phyloP scores from a whole-genome alignment of 2,888 invertebrate genomes.

The Clitarchus hookeri region DNA sequence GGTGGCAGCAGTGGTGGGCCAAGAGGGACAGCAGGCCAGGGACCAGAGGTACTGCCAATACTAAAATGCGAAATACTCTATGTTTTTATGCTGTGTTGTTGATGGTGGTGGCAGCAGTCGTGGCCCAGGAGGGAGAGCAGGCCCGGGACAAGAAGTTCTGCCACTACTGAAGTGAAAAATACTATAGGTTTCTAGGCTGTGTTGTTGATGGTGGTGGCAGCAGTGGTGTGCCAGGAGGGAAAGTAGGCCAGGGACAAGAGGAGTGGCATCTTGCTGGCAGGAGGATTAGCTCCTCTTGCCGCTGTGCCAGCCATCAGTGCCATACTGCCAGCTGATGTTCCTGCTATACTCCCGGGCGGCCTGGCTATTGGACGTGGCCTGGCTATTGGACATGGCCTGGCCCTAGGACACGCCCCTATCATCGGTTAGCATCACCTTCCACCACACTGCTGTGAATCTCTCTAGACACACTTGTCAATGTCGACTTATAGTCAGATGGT shows the following conservation, averaged over 20 bases:
- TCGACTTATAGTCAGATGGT: no score
- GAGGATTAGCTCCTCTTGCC: background rate
- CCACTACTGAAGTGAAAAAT: no score
- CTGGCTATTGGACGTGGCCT: no score
- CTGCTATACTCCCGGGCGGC: background rate
- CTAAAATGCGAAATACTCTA: no score
- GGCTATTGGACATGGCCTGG: no score
- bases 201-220: constrained; percentile 18
- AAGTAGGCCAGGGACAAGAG: constrained; percentile 30
- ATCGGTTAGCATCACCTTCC: no score
- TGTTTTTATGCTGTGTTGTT: background rate
- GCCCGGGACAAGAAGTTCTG: constrained; percentile 28
- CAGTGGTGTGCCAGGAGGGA: constrained; percentile 23
- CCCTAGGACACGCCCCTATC: no score
- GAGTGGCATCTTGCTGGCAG: constrained; percentile 29
- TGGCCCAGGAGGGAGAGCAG: constrained; percentile 26
- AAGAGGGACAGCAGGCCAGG: no score
- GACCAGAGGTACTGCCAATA: no score
- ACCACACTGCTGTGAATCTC: no score
- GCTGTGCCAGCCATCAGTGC: constrained; percentile 6
- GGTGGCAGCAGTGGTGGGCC: no score
- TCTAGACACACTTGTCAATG: no score
- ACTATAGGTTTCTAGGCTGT: background rate
- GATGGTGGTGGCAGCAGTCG: constrained; percentile 22
- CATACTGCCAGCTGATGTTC: background rate